phyloP scores from a whole-genome alignment of 2,888 invertebrate genomes.

The Habroteleia sp. region DNA sequence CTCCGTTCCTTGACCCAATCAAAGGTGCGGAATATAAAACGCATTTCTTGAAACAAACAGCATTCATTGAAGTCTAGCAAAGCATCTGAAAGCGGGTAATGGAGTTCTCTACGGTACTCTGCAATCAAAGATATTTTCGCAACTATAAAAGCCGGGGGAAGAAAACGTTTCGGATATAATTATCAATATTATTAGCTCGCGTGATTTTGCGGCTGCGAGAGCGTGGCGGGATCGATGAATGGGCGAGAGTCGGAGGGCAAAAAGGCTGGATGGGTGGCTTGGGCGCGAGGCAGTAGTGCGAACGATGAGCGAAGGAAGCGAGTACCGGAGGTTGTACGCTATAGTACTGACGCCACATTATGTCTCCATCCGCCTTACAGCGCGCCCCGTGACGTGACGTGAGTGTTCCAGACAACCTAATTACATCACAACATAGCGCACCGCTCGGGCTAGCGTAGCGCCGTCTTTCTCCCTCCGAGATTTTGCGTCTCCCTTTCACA shows the following conservation, averaged over 20 bases:
- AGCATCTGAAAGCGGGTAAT: constrained; percentile 44
- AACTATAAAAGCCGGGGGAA: constrained; percentile 32
- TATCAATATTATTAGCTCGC: constrained; percentile 67
- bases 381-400: constrained; percentile 78
- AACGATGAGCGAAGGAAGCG: constrained; percentile 57
- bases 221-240: constrained; percentile 66
- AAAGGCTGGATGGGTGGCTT: constrained; percentile 70
- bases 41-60: constrained; percentile 42
- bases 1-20: constrained; percentile 23
- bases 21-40: constrained; percentile 26
- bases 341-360: constrained; percentile 73
- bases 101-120: constrained; percentile 20
- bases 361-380: constrained; percentile 77
- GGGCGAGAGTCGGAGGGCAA: constrained; percentile 66
- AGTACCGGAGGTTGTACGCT: constrained; percentile 61
- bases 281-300: constrained; percentile 56
- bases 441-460: constrained; percentile 58
- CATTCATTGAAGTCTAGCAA: constrained; percentile 7
- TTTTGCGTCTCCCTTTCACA: constrained; percentile 39
- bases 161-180: constrained; percentile 60
- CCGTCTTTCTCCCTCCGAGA: constrained; percentile 33
- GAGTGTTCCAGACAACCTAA: constrained; percentile 83
- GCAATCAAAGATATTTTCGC: constrained; percentile 52
- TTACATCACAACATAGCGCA: constrained; percentile 80
- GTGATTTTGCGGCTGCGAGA: constrained; percentile 50